Evolutionary conservation across 2,797 vertebrate species (phyloP), one percentile per base, ranked within the genome.

Genomic region (Spinus pinus): DNA sequence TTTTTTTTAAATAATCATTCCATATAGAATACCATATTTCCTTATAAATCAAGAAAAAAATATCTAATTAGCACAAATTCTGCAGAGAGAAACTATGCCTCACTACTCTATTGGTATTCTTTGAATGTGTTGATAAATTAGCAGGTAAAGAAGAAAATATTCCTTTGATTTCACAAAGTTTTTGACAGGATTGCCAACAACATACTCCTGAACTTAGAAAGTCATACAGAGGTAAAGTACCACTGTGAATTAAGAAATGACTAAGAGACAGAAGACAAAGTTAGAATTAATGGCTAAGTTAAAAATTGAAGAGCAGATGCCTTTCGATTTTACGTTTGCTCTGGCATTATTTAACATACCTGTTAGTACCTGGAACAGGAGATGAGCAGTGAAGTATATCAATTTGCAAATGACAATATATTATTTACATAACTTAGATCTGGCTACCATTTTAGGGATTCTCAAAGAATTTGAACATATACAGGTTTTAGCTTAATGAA

Each of bases 291-390:
- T 83, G 54, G 56, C 27, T 25, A 49, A 75, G 77, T 94, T 91
- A 95, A 96, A 95, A 86, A 93, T 95, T 95, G 88, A 95, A 66
- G 54, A 88, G 69, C 77, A 81, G 37, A 90, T 90, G 70, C 80
- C 62, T 88, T 83, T 61, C 86, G 80, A 94, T 88, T 93, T 74
- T 83, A 67, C 8, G 2, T 31, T 84, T 71, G 78, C 62, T 46
- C 31, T 81, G 77, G 65, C 80, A 93, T 93, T 94, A 93, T 96
- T 96, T 88, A 96, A 81, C 61, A 50, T 27, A 89, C 65, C 79
- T 87, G 71, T 83, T 94, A 95, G 85, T 73, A 93, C 42, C 60
- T 81, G 72, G 65, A 90, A 58, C 37, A 86, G 66, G 70, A 94
- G 74, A 89, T 53, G 84, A 94, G 42, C 28, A 57, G 53, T 49